Percentiles rank a stretch among this genome's conserved stretches.
Conservation (phyloP, 1,140 invertebrate genomes). For the Psix sp. region DNA sequence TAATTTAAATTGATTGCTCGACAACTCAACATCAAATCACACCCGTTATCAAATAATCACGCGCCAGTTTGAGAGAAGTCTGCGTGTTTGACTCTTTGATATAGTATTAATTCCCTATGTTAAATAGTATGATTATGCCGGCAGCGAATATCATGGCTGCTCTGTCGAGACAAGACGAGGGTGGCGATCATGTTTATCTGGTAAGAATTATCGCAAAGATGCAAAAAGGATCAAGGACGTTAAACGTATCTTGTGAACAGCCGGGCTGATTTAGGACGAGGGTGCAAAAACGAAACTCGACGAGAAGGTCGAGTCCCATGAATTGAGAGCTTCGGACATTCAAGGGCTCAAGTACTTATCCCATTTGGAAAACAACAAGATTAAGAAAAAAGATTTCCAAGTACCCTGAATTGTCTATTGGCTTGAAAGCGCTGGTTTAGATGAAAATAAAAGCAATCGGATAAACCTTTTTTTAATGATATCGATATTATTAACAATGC, state of each 20-base stretch:
- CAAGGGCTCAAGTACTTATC: slow-evolving; percentile 27
- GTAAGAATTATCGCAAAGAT: slow-evolving; percentile 40
- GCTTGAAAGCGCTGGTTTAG: no score
- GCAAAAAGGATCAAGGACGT: slow-evolving; percentile 15
- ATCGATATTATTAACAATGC: no score
- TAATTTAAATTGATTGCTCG: no score
- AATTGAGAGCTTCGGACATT: slow-evolving; percentile 33
- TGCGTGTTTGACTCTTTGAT: no score
- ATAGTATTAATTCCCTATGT: no score
- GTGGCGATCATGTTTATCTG: slow-evolving; percentile 41
- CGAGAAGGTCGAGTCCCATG: slow-evolving; percentile 14
- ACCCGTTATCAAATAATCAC: no score
- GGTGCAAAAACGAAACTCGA: slow-evolving; percentile 26
- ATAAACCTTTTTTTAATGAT: no score
- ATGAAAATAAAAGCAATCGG: no score
- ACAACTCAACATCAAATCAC: no score
- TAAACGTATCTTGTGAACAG: slow-evolving; percentile 33
- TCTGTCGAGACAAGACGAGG: slow-evolving; percentile 32
- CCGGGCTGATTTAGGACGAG: slow-evolving; percentile 30
- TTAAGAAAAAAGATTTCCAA: slow-evolving; percentile 9
- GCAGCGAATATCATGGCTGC: slow-evolving; percentile 41
- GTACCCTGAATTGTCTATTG: slow-evolving; percentile 19
- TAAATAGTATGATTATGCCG: slow-evolving; percentile 39
- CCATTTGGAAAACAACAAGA: slow-evolving; percentile 20
- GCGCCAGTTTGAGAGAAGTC: no score